phyloP scores from a whole-genome alignment of 2,888 invertebrate genomes.

The Serrognathus titanus region DNA sequence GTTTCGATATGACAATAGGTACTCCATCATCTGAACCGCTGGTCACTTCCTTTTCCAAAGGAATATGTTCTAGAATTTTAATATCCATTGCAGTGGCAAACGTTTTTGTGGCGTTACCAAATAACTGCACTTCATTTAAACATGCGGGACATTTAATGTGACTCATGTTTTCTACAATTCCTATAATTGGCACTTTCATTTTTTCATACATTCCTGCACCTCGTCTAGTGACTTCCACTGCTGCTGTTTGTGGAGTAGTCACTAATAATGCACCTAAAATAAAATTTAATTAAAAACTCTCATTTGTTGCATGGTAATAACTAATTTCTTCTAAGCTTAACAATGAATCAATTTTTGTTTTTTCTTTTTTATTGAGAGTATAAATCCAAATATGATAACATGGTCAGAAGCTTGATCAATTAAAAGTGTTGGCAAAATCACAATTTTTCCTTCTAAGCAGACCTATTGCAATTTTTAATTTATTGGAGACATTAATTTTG shows the following conservation, averaged over 20 bases:
- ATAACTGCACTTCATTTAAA: conserved; percentile 67
- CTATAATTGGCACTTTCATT: conserved; percentile 76
- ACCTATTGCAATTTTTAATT: no score
- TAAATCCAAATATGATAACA: no score
- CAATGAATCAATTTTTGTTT: not conserved
- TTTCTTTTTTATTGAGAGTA: not conserved
- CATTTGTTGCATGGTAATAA: no score
- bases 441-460: no score
- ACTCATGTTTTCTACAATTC: conserved; percentile 91
- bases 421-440: no score
- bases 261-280: conserved; percentile 77
- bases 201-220: conserved; percentile 87
- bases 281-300: not conserved
- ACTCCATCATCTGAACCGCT: conserved; percentile 69
- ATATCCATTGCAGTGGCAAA: conserved; percentile 65
- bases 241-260: conserved; percentile 87
- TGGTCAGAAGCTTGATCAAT: no score
- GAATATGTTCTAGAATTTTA: conserved; percentile 67
- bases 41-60: conserved; percentile 67
- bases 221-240: conserved; percentile 79
- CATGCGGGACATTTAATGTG: conserved; percentile 75
- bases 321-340: not conserved
- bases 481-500: no score
- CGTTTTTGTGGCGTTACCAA: conserved; percentile 63
- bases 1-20: conserved; percentile 68